A percentile compares a stretch with the other conserved stretches of the same genome.
Conservation (phyloP, 35 echinoderm and acorn worm genomes). For the Nesometra sesokonis region DNA sequence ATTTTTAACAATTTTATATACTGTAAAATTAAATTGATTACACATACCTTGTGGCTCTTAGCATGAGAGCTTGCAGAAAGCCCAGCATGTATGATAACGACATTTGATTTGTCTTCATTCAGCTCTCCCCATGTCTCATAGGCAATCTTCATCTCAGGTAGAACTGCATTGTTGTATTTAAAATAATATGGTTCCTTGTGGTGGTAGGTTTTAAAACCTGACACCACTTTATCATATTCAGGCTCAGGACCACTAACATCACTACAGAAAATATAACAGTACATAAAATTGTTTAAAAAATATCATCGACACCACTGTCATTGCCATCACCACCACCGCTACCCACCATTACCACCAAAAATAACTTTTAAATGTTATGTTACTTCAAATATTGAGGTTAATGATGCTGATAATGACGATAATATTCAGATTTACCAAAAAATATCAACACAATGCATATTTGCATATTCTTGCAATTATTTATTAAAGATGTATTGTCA, state of each 20-base stretch:
- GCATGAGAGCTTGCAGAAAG: slow-evolving; percentile 77
- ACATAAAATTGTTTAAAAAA: no score
- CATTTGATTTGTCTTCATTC: slow-evolving; percentile 72
- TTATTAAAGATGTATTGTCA: no score
- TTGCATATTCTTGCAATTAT: no score
- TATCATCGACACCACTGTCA: no score
- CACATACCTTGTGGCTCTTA: slow-evolving; percentile 82
- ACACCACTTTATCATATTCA: slow-evolving; percentile 53
- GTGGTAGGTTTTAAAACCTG: slow-evolving; percentile 48
- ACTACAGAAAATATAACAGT: not conserved
- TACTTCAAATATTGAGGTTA: no score
- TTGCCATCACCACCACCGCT: no score
- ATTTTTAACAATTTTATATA: no score
- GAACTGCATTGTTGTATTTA: slow-evolving; percentile 64
- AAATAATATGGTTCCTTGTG: slow-evolving; percentile 52
- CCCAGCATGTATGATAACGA: slow-evolving; percentile 51
- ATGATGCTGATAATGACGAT: no score
- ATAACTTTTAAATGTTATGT: no score
- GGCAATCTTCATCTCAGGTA: slow-evolving; percentile 63
- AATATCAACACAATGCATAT: no score
- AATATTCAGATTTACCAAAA: no score
- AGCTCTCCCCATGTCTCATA: slow-evolving; percentile 87
- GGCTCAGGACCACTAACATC: slow-evolving; percentile 44
- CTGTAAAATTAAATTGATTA: not conserved
- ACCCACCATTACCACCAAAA: no score